Evolutionary conservation across 2,888 invertebrate genomes (phyloP), one percentile per base, ranked within the genome.

Genomic region (Chydorus sphaericus): DNA sequence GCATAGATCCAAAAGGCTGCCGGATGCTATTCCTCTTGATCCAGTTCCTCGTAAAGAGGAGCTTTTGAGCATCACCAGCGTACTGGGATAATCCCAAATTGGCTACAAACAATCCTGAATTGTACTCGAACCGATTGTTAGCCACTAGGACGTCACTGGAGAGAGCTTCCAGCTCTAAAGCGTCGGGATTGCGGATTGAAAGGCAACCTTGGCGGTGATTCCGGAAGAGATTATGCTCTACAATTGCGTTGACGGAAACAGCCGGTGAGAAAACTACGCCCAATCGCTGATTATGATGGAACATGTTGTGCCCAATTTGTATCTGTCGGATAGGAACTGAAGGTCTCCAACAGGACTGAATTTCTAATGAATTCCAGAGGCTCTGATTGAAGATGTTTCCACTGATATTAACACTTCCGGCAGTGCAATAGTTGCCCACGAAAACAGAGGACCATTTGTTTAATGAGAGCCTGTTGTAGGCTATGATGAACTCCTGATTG

Each of bases 371-470:
- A 59, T 84, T 84, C 64, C 82, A 81, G 29, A 77, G 67, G 63
- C 89, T 89, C 49, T 80, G 79, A 62, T 83, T 85, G 68, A 96
- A 91, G 69, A 76, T 80, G 67, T 90, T 92, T n/a, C 86, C 86
- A 1, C 89, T 91, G n/a, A 94, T 78, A 68, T 96, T 96, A 1
- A 94, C 81, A 79, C 63, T 81, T 53, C 70, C 63, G 62, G 70
- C 77, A 5, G 83, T 82, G 65, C 96, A 96, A 66, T 83, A 93
- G 69, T 98, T 98, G 3, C 96, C 94, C 61, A 96, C 83, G 53
- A 92, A 72, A 44, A 97, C 78, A 1, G 93, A 96, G 31, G 84
- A 79, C 66, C 92, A 89, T 7, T 85, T 72, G 69, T 98, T 98
- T 60, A 83, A 82, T 61, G 83, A 80, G 64, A 98, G 81, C 67